phyloP scores from a whole-genome alignment of 2,888 invertebrate species.

The Drepanosiphum platanoidis region DNA sequence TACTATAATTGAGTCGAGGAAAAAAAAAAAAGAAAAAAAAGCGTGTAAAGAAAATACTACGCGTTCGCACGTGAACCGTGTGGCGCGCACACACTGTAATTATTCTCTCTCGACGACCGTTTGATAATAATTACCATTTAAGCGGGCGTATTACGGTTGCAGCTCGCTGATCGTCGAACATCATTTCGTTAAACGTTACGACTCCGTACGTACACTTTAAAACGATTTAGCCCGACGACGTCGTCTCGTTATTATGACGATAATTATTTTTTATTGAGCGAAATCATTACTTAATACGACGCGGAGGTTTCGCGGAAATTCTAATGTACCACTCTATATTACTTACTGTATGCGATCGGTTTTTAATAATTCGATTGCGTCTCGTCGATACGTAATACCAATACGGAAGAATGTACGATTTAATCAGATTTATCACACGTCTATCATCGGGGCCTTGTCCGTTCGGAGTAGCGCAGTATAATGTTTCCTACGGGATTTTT shows the following conservation, averaged over 20 bases:
- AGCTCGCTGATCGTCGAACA: not conserved
- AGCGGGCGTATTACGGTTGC: constrained; percentile 30
- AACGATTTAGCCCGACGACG: not conserved
- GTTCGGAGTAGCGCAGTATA: too few relatives aligned
- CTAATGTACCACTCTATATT: too few relatives aligned
- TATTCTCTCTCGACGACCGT: not conserved
- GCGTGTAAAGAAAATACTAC: not conserved
- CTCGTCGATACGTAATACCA: too few relatives aligned
- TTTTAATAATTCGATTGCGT: too few relatives aligned
- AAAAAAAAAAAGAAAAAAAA: not conserved
- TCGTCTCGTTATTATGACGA: not conserved
- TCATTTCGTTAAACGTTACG: not conserved
- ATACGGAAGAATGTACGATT: too few relatives aligned
- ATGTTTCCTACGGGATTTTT: too few relatives aligned
- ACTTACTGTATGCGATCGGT: too few relatives aligned
- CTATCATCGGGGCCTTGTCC: too few relatives aligned
- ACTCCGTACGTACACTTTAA: not conserved
- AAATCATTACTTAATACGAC: not conserved
- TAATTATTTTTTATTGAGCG: not conserved
- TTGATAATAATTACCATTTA: constrained; percentile 28
- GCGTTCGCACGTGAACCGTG: constrained; percentile 19
- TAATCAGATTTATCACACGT: too few relatives aligned
- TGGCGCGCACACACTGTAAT: not conserved
- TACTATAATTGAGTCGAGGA: constrained; percentile 11
- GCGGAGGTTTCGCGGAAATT: too few relatives aligned